Base-by-base conservation (phyloP, 2,113 vertebrate genomes). In the Ramphastos sulfuratus region DNA sequence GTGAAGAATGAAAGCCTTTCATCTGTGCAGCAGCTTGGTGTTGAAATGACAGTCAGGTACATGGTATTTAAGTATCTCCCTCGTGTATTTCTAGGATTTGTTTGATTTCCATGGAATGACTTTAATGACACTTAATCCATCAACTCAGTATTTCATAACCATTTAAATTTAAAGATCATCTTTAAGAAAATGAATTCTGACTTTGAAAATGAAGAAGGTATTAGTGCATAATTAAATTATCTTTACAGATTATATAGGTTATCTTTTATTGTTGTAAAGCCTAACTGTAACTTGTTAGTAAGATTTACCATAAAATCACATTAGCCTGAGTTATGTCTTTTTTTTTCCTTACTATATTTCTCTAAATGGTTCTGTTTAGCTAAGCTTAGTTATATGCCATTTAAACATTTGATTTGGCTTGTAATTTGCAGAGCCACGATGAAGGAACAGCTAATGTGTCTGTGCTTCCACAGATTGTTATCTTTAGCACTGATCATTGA, bases 31-130 rank as follows among this genome's bases (percentile, higher is more conserved):
- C 98, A 98, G 85, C 97, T 98, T 95, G 98, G 98, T 77, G 78
- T 98, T 93, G 96, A 97, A 92, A 96, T 98, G 96, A 96, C 98
- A 88, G 90, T 98, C 96, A 98, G 98, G 98, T 99, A 96, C 30
- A 31, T 84, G 66, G 86, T 52, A 69, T 65, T 76, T 86, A 93
- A 96, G 52, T 93, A 60, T 82, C 78, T 94, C 28, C 48, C 75
- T 84, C 25, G 39, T 39, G 33, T 70, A 54, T 96, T 92, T 85
- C 71, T 87, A 60, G 69, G 86, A 82, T 92, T 94, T 89, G 67
- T 89, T 96, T 96, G 55, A 67, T 97, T 96, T 92, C 74, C 55
- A 24, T 89, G 30, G 42, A 75, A 63, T 70, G 4, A 92, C 77
- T 92, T 95, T 86, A 96, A 88, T 93, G 71, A 64, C 94, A 85